Conservation (phyloP, 2,797 vertebrate species). For the Micropoecilia bifurca region DNA sequence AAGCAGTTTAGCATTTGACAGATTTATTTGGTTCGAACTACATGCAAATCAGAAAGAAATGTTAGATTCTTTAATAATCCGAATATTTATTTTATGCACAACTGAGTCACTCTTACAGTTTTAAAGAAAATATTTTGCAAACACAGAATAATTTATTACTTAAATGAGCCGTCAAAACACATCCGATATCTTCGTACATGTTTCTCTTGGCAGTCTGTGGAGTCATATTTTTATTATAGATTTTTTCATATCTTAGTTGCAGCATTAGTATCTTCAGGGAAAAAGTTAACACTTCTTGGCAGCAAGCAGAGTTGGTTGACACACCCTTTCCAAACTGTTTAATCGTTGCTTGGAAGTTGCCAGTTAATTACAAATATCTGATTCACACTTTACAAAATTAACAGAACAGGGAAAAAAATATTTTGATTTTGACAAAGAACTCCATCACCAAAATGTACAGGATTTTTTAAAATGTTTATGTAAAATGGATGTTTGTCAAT, state of each 20-base stretch:
- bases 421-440: background rate
- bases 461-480: background rate
- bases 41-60: background rate
- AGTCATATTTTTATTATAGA: slow-evolving; percentile 48
- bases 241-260: slow-evolving; percentile 49
- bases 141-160: background rate
- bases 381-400: background rate
- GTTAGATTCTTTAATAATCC: slow-evolving; percentile 17
- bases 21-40: background rate
- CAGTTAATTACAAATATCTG: background rate
- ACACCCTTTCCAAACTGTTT: slow-evolving; percentile 21
- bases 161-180: slow-evolving; percentile 60
- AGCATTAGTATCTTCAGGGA: slow-evolving; percentile 50
- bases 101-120: background rate
- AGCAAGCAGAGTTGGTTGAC: slow-evolving; percentile 22
- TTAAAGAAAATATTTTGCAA: background rate
- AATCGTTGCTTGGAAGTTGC: slow-evolving; percentile 14
- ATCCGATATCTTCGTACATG: slow-evolving; percentile 54
- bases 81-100: slow-evolving; percentile 22
- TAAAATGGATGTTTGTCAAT: background rate
- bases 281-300: slow-evolving; percentile 31
- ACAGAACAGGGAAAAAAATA: background rate
- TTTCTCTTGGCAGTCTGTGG: slow-evolving; percentile 40
- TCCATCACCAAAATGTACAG: background rate
- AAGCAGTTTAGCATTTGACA: background rate